Evolutionary conservation across 2,888 invertebrate species (phyloP), one percentile per base, ranked within the genome.

Genomic region (Hololepta plana): DNA sequence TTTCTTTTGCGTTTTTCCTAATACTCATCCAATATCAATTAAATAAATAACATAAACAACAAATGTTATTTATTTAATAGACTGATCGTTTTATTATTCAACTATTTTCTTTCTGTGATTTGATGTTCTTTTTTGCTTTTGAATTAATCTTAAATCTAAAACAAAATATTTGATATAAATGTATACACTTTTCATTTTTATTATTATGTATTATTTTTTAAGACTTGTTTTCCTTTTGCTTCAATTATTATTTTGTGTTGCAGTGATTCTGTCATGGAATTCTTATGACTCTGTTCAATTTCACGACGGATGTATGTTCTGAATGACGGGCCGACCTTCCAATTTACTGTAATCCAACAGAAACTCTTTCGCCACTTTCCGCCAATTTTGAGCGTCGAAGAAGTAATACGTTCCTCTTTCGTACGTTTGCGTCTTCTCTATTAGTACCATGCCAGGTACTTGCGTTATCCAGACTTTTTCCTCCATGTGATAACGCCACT

Each of bases 401-500:
- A 93, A 93, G 64, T 90, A 95, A 65, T 98, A 98, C 47, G 93
- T 95, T 62, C 96, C 96, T 51, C 93, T 72, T 65, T 98, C 96
- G 61, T 90, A 96, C 42, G 85, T 84, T 45, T 76, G 73, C 39
- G 90, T 93, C 61, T 95, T 96, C 57, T 96, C 90, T 44, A 84
- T 72, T 50, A 88, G 79, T 42, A 82, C 77, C 67, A 90, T 77
- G 43, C 91, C 91, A 40, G 91, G 91, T 12, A 90, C 90, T 59
- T 93, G 81, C 45, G 93, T 95, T 56, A 95, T 90, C 95, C 95
- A 95, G 48, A 96, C 88, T 58, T 91, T 85, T 56, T 98, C 96
- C 55, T 93, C 91, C 67, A 81, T 95, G 60, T 98, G 96, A 67
- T 91, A 98, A 63, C 98, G 75, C 98, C 98, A 98, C 53, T 98